These are phyloP conservation scores for Blastobasis lacticolella DNA, from an alignment of 2,888 invertebrate species.

Conservation along the genomic window DNA sequence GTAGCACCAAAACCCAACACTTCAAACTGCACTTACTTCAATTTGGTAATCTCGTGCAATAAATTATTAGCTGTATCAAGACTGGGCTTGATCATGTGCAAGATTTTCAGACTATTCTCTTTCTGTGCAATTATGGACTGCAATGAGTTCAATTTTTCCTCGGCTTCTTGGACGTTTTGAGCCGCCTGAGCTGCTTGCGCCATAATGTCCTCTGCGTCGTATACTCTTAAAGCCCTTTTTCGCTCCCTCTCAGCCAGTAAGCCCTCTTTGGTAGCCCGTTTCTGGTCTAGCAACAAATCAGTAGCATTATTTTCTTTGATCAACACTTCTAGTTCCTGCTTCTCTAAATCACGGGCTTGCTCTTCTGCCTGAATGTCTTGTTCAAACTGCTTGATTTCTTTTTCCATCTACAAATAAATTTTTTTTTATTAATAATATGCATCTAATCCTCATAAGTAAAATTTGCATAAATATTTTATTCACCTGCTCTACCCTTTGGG, in stretches of 20 bases:
- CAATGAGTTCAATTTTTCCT: constrained; percentile 40
- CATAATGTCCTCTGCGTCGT: constrained; percentile 53
- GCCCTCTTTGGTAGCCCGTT: constrained; percentile 41
- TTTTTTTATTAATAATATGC: too few species aligned
- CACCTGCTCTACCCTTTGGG: constrained; percentile 50
- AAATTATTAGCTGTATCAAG: constrained; percentile 48
- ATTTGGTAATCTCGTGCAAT: constrained; percentile 46
- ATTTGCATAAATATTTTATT: not conserved
- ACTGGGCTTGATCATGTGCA: constrained; percentile 51
- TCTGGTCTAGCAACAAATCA: constrained; percentile 45
- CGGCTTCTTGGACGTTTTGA: constrained; percentile 45
- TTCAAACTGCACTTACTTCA: constrained; percentile 40
- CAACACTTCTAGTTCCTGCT: constrained; percentile 35
- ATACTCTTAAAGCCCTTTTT: constrained; percentile 45
- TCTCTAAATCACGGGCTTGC: constrained; percentile 34
- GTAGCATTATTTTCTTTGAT: constrained; percentile 38
- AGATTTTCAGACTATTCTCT: constrained; percentile 48
- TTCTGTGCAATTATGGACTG: constrained; percentile 42
- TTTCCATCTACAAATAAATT: constrained; percentile 31
- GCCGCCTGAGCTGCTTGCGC: constrained; percentile 43
- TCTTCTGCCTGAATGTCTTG: constrained; percentile 51
- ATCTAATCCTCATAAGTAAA: too few species aligned
- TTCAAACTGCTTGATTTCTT: constrained; percentile 40
- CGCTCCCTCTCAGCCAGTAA: constrained; percentile 42
- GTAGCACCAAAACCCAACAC: not conserved